Evolutionary conservation across 2,888 invertebrate species (phyloP).

Genomic region (Trichopria drosophilae): DNA sequence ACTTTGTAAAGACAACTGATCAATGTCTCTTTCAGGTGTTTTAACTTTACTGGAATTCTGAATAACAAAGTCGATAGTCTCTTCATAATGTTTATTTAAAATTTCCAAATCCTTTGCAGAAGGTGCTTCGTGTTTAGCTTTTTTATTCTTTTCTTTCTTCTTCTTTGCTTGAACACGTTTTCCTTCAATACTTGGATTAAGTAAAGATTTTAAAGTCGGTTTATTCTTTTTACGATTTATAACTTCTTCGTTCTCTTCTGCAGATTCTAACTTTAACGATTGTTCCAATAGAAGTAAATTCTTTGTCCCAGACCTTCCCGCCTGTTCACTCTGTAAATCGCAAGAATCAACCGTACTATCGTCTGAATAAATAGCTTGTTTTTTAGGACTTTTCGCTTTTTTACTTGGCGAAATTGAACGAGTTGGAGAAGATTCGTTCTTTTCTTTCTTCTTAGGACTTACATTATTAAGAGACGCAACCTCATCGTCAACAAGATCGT

Average conservation of each 20-base stretch:
- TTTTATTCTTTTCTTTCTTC: too few relatives aligned
- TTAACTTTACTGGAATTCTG: slow-evolving; percentile 6
- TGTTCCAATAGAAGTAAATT: slow-evolving; percentile 49
- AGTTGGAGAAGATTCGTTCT: slow-evolving; percentile 9
- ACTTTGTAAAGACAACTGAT: too few relatives aligned
- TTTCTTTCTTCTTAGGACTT: background rate
- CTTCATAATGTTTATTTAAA: slow-evolving; percentile 14
- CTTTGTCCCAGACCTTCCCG: slow-evolving; percentile 32
- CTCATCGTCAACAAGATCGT: too few relatives aligned
- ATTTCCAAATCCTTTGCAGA: too few relatives aligned
- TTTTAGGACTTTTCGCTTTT: slow-evolving; percentile 21
- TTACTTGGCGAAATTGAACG: background rate
- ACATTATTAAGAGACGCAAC: background rate
- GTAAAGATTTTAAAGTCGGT: slow-evolving; percentile 13
- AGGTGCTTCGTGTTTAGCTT: slow-evolving; percentile 28
- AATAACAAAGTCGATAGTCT: slow-evolving; percentile 20
- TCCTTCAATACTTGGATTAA: too few relatives aligned
- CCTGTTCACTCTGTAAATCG: slow-evolving; percentile 29
- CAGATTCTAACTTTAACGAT: slow-evolving; percentile 46
- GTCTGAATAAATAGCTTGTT: slow-evolving; percentile 48
- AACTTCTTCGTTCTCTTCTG: slow-evolving; percentile 32
- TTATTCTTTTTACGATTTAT: slow-evolving; percentile 37
- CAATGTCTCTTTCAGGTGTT: too few relatives aligned
- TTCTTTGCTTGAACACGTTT: slow-evolving; percentile 12
- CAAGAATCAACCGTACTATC: slow-evolving; percentile 49